Evolutionary conservation across 2,113 vertebrate species (phyloP).

Genomic region (Podocnemis expansa): DNA sequence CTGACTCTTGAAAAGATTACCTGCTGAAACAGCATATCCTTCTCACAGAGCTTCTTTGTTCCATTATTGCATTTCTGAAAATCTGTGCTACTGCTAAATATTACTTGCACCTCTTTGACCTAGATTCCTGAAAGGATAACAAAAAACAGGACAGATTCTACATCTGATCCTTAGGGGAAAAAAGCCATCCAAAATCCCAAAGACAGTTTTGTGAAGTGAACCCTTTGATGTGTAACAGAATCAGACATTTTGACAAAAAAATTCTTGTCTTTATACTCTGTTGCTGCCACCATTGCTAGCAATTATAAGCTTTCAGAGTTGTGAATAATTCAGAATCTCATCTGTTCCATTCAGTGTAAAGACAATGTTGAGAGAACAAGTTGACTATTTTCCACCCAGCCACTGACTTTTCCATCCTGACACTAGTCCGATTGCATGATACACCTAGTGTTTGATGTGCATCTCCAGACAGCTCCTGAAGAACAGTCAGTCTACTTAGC

Average conservation of each 20-base stretch:
- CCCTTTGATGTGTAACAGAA: slow-evolving; percentile 73
- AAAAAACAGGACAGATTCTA: slow-evolving; percentile 65
- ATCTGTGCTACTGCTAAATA: slow-evolving; percentile 71
- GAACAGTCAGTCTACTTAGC: slow-evolving; percentile 72
- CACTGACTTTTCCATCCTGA: slow-evolving; percentile 82
- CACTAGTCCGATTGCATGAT: slow-evolving; percentile 74
- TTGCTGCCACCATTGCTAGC: slow-evolving; percentile 79
- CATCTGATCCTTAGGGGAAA: slow-evolving; percentile 6
- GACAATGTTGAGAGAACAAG: slow-evolving; percentile 81
- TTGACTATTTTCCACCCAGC: slow-evolving; percentile 80
- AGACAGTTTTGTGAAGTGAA: slow-evolving; percentile 64
- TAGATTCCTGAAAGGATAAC: slow-evolving; percentile 74
- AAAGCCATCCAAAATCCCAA: slow-evolving; percentile 61
- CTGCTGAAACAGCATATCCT: slow-evolving; percentile 78
- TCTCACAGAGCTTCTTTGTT: slow-evolving; percentile 73
- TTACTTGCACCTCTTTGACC: slow-evolving; percentile 78
- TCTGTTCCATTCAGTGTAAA: slow-evolving; percentile 78
- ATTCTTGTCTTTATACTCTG: slow-evolving; percentile 65
- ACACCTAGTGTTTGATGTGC: slow-evolving; percentile 78
- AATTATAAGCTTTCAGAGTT: slow-evolving; percentile 86
- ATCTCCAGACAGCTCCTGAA: slow-evolving; percentile 74
- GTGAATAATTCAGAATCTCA: slow-evolving; percentile 94
- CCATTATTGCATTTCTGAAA: slow-evolving; percentile 74
- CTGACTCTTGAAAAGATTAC: slow-evolving; percentile 50
- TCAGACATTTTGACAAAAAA: slow-evolving; percentile 78